Evolutionary conservation across 2,113 vertebrate genomes (phyloP), one percentile per base, ranked within the genome.

Genomic region (Nyctibius bracteatus): DNA sequence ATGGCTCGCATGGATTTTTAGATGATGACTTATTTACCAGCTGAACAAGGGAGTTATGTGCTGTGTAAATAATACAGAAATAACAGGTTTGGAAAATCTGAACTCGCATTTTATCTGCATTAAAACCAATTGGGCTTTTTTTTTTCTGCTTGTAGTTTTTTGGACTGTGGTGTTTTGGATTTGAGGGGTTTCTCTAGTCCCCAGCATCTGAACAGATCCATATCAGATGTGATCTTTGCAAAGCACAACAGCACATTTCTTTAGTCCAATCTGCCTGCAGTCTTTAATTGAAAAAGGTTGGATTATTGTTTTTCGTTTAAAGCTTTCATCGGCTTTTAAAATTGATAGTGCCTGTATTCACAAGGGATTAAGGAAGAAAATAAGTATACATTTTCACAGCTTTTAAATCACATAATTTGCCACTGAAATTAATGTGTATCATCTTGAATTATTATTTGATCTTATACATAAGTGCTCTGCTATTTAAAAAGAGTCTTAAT

Each of bases 391-490:
- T 94, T 97, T 94, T 89, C 77, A 70, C 91, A 83, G 73, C 37
- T 79, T 94, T 96, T 97, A 88, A 95, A 94, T 94, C 84, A 83
- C 35, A 51, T 61, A 94, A 94, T 97, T 97, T 97, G 47, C 63
- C 68, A 86, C 86, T 90, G 88, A 96, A 97, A 95, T 95, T 92
- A 85, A 77, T 93, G 59, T 86, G 65, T 90, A 96, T 95, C 90
- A 92, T 94, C 90, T 95, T 97, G 75, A 97, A 95, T 97, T 97
- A 94, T 96, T 96, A 91, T 97, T 96, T 97, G 89, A 89, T 95
- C 95, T 92, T 96, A 91, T 91, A 88, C 49, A 3, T 92, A 97
- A 96, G 84, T 96, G 81, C 89, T 90, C 67, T 93, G 55, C 63
- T 88, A 71, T 95, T 94, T 92, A 77, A 96, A 96, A 94, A 91